Evolutionary conservation across 2,113 vertebrate genomes (phyloP), one percentile per base, ranked within the genome.

Genomic region (Leptosomus discolor): DNA sequence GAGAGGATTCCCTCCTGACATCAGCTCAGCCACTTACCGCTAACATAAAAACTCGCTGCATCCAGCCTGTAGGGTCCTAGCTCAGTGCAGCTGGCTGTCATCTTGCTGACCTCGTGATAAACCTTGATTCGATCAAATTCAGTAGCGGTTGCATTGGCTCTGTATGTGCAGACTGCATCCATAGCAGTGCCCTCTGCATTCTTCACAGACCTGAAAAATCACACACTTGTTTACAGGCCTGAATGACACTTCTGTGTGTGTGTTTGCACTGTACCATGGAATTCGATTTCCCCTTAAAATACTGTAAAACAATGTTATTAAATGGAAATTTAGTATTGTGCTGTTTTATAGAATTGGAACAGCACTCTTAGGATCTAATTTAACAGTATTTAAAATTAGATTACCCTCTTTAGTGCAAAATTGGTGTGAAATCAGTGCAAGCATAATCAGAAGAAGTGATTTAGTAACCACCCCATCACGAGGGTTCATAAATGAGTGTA

Each of bases 61-160:
- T 96, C 88, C 77, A 96, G 71, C 9, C 18, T 54, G 51, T 96
- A 95, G 18, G 50, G 74, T 61, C 95, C 94, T 9, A 95, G 73
- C 50, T 61, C 10, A 5, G 94, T 92, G 45, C 30, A 61, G 43
- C 43, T 22, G 9, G 56, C 54, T 51, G 96, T 97, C 67, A 51
- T 79, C 29, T 34, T n/a, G 65, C 64, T 64, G 36, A 97, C 16
- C 32, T 86, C 85, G 6, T 0, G 81, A n/a, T 95, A 95, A 70
- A 96, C 63, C 64, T 83, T 60, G 13, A 78, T 46, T 63, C 26
- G 82, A 29, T 92, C 15, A 2, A 96, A 83, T 30, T 50, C 53
- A 10, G 64, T 4, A 32, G 63, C 9, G 29, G 75, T 46, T 20
- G 84, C 39, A 4, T 43, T 88, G 71, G 79, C 46, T 37, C 37